A percentile compares a stretch with the other conserved stretches of the same genome.
phyloP scores from a whole-genome alignment of 2,797 vertebrate species.

The Sciurus carolinensis region DNA sequence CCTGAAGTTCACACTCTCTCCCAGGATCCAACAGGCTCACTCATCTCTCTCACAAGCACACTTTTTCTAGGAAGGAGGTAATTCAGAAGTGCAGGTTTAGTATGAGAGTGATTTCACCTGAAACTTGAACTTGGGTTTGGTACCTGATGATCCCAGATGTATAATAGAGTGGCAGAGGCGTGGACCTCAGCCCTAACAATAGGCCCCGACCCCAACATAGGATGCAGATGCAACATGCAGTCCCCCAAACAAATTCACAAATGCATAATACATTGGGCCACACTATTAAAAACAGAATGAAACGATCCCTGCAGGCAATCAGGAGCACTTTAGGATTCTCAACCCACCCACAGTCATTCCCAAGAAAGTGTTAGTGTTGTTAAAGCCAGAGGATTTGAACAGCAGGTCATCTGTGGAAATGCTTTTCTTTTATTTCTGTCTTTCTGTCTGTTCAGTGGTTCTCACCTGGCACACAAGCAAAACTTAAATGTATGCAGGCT shows the following conservation, averaged over 20 bases:
- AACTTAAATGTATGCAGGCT: neutral
- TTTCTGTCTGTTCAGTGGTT: neutral
- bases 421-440: constrained; percentile 35
- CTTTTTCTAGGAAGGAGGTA: neutral
- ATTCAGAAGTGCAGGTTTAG: neutral
- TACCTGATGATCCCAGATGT: neutral
- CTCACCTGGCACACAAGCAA: neutral
- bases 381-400: neutral
- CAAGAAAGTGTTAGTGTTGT: neutral
- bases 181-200: neutral
- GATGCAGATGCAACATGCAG: neutral
- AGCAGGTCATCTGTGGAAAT: neutral
- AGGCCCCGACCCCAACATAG: neutral
- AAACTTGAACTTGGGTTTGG: neutral
- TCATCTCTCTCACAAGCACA: neutral
- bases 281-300: neutral
- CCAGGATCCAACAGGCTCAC: neutral
- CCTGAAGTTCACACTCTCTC: neutral
- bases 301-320: neutral
- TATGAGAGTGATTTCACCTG: neutral
- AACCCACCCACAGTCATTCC: neutral
- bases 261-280: neutral
- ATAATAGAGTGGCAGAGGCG: neutral
- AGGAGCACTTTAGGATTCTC: constrained; percentile 10
- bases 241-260: neutral